Base-by-base conservation (phyloP, 2,888 invertebrate genomes). In the Hypomecis punctinalis region DNA sequence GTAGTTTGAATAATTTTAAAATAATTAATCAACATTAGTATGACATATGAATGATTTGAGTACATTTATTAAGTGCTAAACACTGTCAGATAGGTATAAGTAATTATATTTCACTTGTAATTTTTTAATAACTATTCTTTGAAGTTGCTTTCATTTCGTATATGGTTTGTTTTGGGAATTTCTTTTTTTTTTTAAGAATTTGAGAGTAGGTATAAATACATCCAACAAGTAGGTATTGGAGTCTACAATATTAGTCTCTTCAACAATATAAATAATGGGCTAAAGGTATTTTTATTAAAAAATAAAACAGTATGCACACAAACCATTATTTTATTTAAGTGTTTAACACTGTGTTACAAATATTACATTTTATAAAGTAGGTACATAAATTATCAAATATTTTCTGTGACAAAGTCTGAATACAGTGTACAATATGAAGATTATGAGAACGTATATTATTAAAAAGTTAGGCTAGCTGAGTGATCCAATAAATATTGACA, bases 311-410 rank as follows among this genome's bases (percentile, higher is more conserved):
- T 62, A 65, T 78, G 76, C 79, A 78, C 76, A 69, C 76, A 67
- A 73, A 74, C 72, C 70, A 73, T 72, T 75, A 76, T 71, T 74
- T 74, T 71, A 76, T 75, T 74, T 47, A 72, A 70, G 77, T 80
- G 76, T 79, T 76, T 66, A 67, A 80, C 80, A 80, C 77, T 71
- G 57, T 71, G 47, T 70, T 74, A 70, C 60, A 65, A 47, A 61
- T 61, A 39, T 65, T 54, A 51, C 43, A 55, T 54, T 40, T 40
- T 53, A 58, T 53, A 23, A 42, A 47, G 52, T 51, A 54, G 13
- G 39, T 56, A 35, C 52, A 49, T 35, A 43, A 56, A 42, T 57
- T 49, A 13, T 9, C 35, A 55, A 64, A 36, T 8, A 46, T 49
- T 46, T 42, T 59, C 40, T 47, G 11, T 56, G 52, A 52, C 52